Base-by-base conservation (phyloP, 2,113 vertebrate species). In the Marcusenius ussheri region DNA sequence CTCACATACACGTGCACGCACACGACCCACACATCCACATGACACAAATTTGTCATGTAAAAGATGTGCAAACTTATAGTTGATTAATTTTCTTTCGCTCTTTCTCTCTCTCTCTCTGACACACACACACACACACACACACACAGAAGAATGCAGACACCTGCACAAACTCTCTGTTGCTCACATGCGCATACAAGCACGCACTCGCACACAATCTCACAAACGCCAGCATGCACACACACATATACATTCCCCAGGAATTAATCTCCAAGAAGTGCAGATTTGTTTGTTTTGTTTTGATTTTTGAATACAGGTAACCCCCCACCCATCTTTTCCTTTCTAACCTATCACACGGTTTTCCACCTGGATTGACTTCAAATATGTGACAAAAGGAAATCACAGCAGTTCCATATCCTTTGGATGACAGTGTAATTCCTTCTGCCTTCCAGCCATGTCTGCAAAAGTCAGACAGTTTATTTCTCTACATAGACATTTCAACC, bases 351-450 rank as follows among this genome's bases (percentile, higher is more conserved):
- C 92, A 93, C 93, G 93, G 93, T 93, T 95, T 96, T 95, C 93
- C 94, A 96, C 95, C 96, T 98, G 97, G 97, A 98, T 91, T 94
- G 93, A 92, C 96, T 97, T 97, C 97, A 98, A 98, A 95, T 97
- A 97, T 97, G 96, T 97, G 97, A 97, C 97, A 97, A 95, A 94
- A 95, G 93, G 93, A 97, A 97, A 97, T 95, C 97, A 97, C 94
- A 95, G 96, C 96, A 96, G 93, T 94, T 96, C 96, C 96, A 97
- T 96, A 97, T 97, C 96, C 97, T 96, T 95, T 94, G 93, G 93
- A 96, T 96, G 97, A 97, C 97, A 98, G 96, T 96, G 96, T 97
- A 98, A 98, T 98, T 98, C 97, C 96, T 96, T 96, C 94, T 97
- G 96, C 97, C 98, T 97, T 93, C 93, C 95, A 95, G 98, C 97